Evolutionary conservation across 2,797 vertebrate species (phyloP).

Genomic region (Lateolabrax maculatus): DNA sequence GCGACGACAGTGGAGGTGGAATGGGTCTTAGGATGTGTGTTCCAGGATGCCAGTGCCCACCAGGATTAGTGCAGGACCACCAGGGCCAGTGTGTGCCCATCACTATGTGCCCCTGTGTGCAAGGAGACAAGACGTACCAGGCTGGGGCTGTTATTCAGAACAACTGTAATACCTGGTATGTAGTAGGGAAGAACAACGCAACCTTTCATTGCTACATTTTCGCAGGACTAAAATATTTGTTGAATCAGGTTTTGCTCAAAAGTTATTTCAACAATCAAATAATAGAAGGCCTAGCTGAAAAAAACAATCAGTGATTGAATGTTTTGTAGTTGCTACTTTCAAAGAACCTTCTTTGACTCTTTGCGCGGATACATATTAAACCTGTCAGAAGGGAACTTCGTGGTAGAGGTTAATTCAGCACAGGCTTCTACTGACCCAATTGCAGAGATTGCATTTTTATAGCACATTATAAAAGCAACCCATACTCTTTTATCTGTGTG

Average conservation of each 20-base stretch:
- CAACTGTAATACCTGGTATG: conserved; percentile 91
- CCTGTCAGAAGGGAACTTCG: not conserved
- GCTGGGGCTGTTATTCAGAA: conserved; percentile 79
- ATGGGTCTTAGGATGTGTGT: conserved; percentile 80
- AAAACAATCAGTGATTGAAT: no score
- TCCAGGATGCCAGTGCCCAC: conserved; percentile 90
- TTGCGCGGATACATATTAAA: no score
- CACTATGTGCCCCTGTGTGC: conserved; percentile 86
- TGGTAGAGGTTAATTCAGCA: not conserved
- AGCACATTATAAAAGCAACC: conserved; percentile 38
- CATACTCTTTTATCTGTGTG: conserved; percentile 8
- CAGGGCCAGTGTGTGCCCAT: conserved; percentile 88
- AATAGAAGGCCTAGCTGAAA: not conserved
- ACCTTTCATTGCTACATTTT: not conserved
- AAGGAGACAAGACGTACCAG: conserved; percentile 70
- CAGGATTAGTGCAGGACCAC: conserved; percentile 85
- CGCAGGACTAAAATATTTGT: no score
- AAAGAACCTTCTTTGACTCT: not conserved
- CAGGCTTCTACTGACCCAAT: not conserved
- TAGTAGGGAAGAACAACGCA: not conserved
- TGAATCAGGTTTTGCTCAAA: not conserved
- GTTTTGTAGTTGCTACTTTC: not conserved
- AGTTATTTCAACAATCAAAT: not conserved
- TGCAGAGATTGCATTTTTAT: conserved; percentile 16
- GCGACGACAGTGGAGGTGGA: conserved; percentile 55